Evolutionary conservation across 2,797 vertebrate species (phyloP).

Genomic region (Trachurus trachurus): DNA sequence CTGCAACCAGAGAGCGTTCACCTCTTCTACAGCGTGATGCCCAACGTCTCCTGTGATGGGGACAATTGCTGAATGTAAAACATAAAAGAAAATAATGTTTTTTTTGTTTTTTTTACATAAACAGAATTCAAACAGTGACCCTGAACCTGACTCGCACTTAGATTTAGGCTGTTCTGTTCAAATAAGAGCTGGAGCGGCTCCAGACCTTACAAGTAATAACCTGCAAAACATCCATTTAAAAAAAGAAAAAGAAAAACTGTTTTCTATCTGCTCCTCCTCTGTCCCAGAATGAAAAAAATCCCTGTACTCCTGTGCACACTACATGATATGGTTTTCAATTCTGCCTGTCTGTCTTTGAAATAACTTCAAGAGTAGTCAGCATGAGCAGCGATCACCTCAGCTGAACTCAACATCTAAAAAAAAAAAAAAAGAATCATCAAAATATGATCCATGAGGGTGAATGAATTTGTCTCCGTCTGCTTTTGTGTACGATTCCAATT

Average conservation of each 20-base stretch:
- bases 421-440: not conserved
- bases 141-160: not conserved
- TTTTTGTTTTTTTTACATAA: not conserved
- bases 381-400: not conserved
- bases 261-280: not conserved
- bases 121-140: not conserved
- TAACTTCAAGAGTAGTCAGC: too few relatives aligned
- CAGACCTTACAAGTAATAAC: not conserved
- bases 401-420: not conserved
- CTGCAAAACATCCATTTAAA: not conserved
- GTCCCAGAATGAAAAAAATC: not conserved
- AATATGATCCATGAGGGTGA: not conserved
- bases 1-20: slow-evolving; percentile 33
- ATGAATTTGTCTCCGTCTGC: not conserved
- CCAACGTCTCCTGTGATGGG: slow-evolving; percentile 4
- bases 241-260: not conserved
- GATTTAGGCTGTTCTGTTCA: not conserved
- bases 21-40: not conserved
- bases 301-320: too few relatives aligned
- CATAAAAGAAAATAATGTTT: not conserved
- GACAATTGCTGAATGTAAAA: not conserved
- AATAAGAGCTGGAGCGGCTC: not conserved
- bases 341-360: too few relatives aligned
- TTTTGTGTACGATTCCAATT: not conserved
- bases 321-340: too few relatives aligned